These are phyloP conservation scores for human (Homo sapiens) DNA, from an alignment of 2,113 vertebrate genomes.

Conservation along the genomic window DNA sequence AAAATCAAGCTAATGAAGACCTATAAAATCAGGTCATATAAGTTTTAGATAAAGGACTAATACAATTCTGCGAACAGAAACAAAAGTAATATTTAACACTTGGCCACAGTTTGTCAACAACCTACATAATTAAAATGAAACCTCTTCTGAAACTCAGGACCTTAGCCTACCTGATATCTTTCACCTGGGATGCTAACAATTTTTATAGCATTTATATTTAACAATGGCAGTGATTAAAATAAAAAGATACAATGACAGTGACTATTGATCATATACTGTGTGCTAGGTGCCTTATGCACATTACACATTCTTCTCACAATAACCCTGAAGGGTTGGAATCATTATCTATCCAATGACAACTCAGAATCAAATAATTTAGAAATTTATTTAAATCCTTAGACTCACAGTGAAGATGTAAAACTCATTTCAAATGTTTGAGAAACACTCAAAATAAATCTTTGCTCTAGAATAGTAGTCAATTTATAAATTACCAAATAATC, in stretches of 20 bases:
- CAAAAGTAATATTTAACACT: neutral
- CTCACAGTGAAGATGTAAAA: neutral
- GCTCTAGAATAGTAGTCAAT: neutral
- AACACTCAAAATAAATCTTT: neutral
- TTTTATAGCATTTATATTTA: neutral
- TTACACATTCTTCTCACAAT: neutral
- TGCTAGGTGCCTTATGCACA: neutral
- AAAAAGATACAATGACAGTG: neutral
- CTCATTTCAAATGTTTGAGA: neutral
- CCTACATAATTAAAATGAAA: neutral
- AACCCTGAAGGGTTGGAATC: neutral
- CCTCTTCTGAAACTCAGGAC: neutral
- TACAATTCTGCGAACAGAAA: neutral
- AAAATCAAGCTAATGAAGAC: neutral
- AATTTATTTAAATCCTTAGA: neutral
- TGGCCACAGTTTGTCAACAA: neutral
- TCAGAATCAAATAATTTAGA: neutral
- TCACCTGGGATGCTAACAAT: neutral
- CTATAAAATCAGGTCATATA: neutral
- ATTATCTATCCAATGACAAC: neutral
- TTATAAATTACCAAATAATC: neutral
- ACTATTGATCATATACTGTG: neutral
- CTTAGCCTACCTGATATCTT: neutral
- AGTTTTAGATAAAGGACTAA: neutral
- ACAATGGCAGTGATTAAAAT: neutral